These are phyloP conservation scores for Salvelinus namaycush DNA, from an alignment of 2,113 vertebrate genomes.

Conservation along the genomic window DNA sequence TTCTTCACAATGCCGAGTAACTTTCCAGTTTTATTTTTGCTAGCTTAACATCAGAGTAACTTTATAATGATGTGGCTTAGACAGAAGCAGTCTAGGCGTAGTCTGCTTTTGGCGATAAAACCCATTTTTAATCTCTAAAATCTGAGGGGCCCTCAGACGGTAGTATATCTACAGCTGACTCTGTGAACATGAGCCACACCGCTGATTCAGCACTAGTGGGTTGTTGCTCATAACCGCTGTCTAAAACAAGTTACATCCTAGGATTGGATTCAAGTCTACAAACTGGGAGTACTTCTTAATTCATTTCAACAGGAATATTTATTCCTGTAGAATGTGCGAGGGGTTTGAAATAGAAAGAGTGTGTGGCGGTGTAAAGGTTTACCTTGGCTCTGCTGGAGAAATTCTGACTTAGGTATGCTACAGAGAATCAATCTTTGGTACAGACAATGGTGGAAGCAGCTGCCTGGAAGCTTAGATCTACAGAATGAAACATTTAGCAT, in stretches of 20 bases:
- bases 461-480: slow-evolving; percentile 96
- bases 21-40: background rate
- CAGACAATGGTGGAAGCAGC: slow-evolving; percentile 84
- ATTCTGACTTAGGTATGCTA: slow-evolving; percentile 92
- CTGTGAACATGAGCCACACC: slow-evolving; percentile 54
- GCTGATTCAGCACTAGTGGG: slow-evolving; percentile 65
- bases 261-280: slow-evolving; percentile 41
- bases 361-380: slow-evolving; percentile 17
- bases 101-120: slow-evolving; percentile 55
- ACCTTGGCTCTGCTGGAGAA: slow-evolving; percentile 95
- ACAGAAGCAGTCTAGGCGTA: background rate
- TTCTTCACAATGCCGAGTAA: background rate
- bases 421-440: slow-evolving; percentile 85
- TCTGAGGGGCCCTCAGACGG: slow-evolving; percentile 58
- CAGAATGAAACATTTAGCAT: background rate
- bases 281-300: slow-evolving; percentile 22
- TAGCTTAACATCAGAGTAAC: background rate
- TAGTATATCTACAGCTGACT: slow-evolving; percentile 63
- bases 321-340: background rate
- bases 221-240: slow-evolving; percentile 46
- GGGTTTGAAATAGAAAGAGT: slow-evolving; percentile 9
- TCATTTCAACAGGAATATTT: background rate
- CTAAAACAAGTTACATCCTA: slow-evolving; percentile 44
- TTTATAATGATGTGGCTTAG: too few relatives aligned
- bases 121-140: slow-evolving; percentile 70